Evolutionary conservation across 2,888 invertebrate species (phyloP).

Genomic region (Nebria salina): DNA sequence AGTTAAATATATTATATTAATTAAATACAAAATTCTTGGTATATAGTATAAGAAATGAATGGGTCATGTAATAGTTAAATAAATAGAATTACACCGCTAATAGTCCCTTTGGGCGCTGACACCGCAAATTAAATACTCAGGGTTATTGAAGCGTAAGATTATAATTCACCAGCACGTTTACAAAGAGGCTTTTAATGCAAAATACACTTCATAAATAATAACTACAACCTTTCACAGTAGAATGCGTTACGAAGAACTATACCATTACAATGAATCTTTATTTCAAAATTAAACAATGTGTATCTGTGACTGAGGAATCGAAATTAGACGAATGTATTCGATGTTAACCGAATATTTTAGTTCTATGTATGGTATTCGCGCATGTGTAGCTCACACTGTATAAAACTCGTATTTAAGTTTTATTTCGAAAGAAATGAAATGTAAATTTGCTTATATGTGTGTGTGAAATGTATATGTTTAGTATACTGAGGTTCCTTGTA

Average conservation of each 20-base stretch:
- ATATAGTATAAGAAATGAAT: neutral
- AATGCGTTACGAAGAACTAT: neutral
- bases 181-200: neutral
- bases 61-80: neutral
- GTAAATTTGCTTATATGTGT: neutral
- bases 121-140: neutral
- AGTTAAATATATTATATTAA: neutral
- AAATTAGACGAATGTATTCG: neutral
- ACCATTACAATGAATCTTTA: neutral
- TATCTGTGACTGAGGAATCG: neutral
- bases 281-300: too few relatives aligned
- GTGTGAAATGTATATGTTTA: neutral
- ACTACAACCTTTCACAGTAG: neutral
- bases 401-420: neutral
- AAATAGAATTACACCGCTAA: neutral
- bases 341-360: neutral
- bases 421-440: neutral
- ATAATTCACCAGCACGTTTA: neutral
- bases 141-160: neutral
- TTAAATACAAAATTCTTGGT: neutral
- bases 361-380: neutral
- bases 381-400: neutral
- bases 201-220: neutral
- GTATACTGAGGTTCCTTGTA: constrained; percentile 32
- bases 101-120: neutral